phyloP scores from a whole-genome alignment of 1,140 invertebrate genomes.

The Anastrepha ludens region DNA sequence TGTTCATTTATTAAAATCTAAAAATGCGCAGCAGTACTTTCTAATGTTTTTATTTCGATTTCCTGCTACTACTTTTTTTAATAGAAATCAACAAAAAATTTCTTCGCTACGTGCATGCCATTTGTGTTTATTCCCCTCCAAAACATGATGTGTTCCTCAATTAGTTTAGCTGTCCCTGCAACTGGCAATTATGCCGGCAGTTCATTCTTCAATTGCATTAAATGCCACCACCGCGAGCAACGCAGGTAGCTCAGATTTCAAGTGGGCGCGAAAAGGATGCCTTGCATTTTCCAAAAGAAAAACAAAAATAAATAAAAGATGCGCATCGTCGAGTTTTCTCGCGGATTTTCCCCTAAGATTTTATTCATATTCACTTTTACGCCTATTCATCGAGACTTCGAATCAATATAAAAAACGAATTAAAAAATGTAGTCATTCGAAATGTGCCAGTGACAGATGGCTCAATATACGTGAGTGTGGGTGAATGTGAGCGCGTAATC shows the following conservation, averaged over 20 bases:
- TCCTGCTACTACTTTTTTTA: not conserved
- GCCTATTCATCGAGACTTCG: not conserved
- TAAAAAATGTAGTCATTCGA: not conserved
- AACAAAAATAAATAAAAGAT: not conserved
- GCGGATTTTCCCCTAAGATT: slow-evolving; percentile 48
- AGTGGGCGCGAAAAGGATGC: slow-evolving; percentile 42
- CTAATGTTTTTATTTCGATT: slow-evolving; percentile 15
- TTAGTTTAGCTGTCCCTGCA: slow-evolving; percentile 48
- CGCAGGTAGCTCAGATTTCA: slow-evolving; percentile 41
- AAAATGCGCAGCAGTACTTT: slow-evolving; percentile 35
- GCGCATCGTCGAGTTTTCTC: slow-evolving; percentile 21
- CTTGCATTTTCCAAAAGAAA: not conserved
- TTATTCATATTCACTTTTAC: not conserved
- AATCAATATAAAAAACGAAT: not conserved
- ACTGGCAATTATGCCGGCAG: slow-evolving; percentile 1
- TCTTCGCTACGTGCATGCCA: not conserved
- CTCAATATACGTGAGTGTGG: not conserved
- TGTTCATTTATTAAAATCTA: not conserved
- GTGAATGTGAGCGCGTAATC: not conserved
- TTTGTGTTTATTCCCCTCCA: not conserved
- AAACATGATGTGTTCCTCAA: not conserved
- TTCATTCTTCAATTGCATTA: slow-evolving; percentile 4
- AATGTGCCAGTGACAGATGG: not conserved
- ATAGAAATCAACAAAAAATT: not conserved
- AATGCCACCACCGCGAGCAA: not conserved